Percentiles rank a stretch among this genome's conserved stretches.
Conservation (phyloP, 1,140 invertebrate genomes). For the Macrotrachela quadricornifera region DNA sequence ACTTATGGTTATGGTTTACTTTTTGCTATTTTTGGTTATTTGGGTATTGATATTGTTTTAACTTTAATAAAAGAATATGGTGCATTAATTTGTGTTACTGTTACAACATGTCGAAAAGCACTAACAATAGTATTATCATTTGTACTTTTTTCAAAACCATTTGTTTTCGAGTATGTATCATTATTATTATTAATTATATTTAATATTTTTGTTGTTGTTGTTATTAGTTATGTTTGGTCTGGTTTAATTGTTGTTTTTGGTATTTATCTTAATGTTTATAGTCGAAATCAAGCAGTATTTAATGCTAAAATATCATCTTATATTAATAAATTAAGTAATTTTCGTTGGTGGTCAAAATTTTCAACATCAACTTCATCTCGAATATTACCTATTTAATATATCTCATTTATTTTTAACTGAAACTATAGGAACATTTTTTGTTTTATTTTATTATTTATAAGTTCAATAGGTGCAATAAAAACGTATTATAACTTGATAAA, state of each 20-base stretch:
- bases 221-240: background rate
- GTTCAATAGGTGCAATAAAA: too few relatives aligned
- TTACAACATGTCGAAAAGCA: conserved; percentile 51
- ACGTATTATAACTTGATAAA: too few relatives aligned
- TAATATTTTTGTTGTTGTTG: background rate
- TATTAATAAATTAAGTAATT: too few relatives aligned
- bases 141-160: conserved; percentile 75
- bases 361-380: too few relatives aligned
- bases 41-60: conserved; percentile 72
- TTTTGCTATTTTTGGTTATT: conserved; percentile 65
- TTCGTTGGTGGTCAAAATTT: too few relatives aligned
- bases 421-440: too few relatives aligned
- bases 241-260: background rate
- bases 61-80: conserved; percentile 62
- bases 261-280: conserved; percentile 45
- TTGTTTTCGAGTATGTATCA: conserved; percentile 60
- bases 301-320: too few relatives aligned
- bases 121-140: conserved; percentile 77
- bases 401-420: too few relatives aligned
- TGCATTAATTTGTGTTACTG: conserved; percentile 67
- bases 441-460: too few relatives aligned
- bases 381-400: too few relatives aligned
- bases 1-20: conserved; percentile 48
- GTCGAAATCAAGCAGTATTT: conserved; percentile 36
- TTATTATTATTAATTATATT: background rate